Percentiles rank a stretch among this genome's conserved stretches.
Evolutionary conservation across 2,113 vertebrate species (phyloP).

Genomic region (Nothobranchius furzeri): DNA sequence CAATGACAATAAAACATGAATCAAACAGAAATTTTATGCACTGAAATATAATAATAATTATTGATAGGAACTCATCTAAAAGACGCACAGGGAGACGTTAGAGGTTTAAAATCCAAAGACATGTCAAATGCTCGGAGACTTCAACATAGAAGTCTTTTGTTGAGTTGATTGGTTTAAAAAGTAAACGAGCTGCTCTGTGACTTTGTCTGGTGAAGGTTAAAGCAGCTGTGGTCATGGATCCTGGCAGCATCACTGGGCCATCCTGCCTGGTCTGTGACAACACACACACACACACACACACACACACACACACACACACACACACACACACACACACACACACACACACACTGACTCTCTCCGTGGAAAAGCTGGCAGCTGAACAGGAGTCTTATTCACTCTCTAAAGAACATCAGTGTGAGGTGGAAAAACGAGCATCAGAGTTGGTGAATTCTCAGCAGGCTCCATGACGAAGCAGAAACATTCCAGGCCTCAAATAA

Average conservation of each 20-base stretch:
- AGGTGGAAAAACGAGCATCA: constrained; percentile 74
- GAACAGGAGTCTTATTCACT: constrained; percentile 67
- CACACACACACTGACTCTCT: constrained; percentile 27
- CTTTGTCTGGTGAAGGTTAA: constrained; percentile 10
- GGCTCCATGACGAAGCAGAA: constrained; percentile 58
- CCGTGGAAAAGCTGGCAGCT: constrained; percentile 63
- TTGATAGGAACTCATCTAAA: no score
- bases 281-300: constrained; percentile 7
- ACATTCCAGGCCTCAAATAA: constrained; percentile 35
- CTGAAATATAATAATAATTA: no score
- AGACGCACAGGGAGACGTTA: no score
- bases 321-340: constrained; percentile 21
- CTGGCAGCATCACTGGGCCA: constrained; percentile 23
- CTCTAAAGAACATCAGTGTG: constrained; percentile 54
- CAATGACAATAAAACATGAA: no score
- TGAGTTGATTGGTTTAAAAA: constrained; percentile 1
- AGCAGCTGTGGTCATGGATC: constrained; percentile 14
- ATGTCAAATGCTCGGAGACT: background rate
- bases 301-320: constrained; percentile 14
- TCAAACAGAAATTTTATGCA: no score
- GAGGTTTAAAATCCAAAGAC: no score
- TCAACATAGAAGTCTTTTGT: background rate
- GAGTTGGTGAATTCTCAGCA: constrained; percentile 54
- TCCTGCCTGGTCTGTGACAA: background rate
- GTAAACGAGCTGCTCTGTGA: constrained; percentile 24